Percentiles rank a stretch among this genome's conserved stretches.
Evolutionary conservation across 1,140 invertebrate genomes (phyloP).

Genomic region (Acromyrmex echinatior): DNA sequence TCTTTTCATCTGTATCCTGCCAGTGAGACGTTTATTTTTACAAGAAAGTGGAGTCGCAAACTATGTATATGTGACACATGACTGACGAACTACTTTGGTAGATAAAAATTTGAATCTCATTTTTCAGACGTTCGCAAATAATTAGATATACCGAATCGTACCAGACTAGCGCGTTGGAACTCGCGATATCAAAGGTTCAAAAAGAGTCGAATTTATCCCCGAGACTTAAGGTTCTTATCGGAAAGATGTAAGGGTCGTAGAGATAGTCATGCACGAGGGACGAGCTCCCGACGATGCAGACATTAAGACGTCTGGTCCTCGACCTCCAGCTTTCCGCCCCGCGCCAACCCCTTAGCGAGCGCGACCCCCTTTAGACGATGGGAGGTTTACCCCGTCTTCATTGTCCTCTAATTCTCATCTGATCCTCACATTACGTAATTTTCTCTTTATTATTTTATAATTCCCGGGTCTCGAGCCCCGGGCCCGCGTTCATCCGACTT

Average conservation of each 20-base stretch:
- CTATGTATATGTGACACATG: slow-evolving; percentile 22
- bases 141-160: slow-evolving; percentile 54
- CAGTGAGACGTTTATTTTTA: slow-evolving; percentile 41
- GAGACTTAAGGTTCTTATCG: slow-evolving; percentile 70
- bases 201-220: slow-evolving; percentile 65
- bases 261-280: slow-evolving; percentile 75
- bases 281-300: slow-evolving; percentile 78
- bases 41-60: not conserved
- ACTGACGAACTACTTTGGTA: not conserved
- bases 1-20: not conserved
- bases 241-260: slow-evolving; percentile 65
- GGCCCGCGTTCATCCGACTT: slow-evolving; percentile 68
- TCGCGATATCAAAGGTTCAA: slow-evolving; percentile 36
- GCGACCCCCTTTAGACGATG: slow-evolving; percentile 61
- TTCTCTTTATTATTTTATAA: slow-evolving; percentile 84
- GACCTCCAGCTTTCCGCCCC: slow-evolving; percentile 76
- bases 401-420: slow-evolving; percentile 81
- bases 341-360: slow-evolving; percentile 33
- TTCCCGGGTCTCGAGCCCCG: slow-evolving; percentile 66
- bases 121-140: slow-evolving; percentile 39
- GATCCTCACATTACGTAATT: slow-evolving; percentile 83
- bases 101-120: slow-evolving; percentile 54
- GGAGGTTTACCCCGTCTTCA: slow-evolving; percentile 77
- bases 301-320: slow-evolving; percentile 85
- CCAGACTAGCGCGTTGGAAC: slow-evolving; percentile 36